Evolutionary conservation across 2,888 invertebrate species (phyloP), one percentile per base, ranked within the genome.

Genomic region (Ephialtes manifestator): DNA sequence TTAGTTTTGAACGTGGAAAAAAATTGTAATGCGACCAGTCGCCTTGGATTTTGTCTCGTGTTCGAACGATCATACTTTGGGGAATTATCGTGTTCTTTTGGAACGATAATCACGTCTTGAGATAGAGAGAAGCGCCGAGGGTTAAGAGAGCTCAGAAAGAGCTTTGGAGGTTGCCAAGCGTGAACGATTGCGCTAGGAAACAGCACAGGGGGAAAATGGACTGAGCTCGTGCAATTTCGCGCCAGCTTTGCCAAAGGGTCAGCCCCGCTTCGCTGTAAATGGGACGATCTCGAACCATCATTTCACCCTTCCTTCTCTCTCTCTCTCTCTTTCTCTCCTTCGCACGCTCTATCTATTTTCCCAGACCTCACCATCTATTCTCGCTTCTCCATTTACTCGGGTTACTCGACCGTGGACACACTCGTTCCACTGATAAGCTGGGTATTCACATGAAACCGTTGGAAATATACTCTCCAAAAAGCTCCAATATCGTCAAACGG

Each of bases 161-260:
- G 55, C 35, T 13, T 46, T 24, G 55, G 39, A 7, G 55, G 31
- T 39, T 63, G 31, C 35, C 60, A 63, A 35, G 60, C 31, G 15
- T 28, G 48, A 68, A 46, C 28, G 46, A 48, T 35, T 46, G 28
- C 58, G 13, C 58, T 48, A 70, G 24, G 67, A 77, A 35, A 77
- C 15, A 67, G 55, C 53, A n/a, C 5, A 24, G n/a, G 74, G 68
- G 70, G 13, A 70, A 46, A 55, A 70, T 43, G 43, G 68, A 70
- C 35, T 65, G 20, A 48, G 78, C 58, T 58, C 74, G 74, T 46
- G 74, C 74, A 74, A 74, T 74, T 74, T 74, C 74, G 74, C 74
- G 74, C 39, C 60, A 46, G 74, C 74, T 74, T 74, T 74, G 74
- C 74, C 74, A 74, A 74, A 74, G 74, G 58, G 58, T 74, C 74